These are phyloP conservation scores for Lycocerus yunnanus DNA, from an alignment of 2,888 invertebrate genomes.

Conservation along the genomic window DNA sequence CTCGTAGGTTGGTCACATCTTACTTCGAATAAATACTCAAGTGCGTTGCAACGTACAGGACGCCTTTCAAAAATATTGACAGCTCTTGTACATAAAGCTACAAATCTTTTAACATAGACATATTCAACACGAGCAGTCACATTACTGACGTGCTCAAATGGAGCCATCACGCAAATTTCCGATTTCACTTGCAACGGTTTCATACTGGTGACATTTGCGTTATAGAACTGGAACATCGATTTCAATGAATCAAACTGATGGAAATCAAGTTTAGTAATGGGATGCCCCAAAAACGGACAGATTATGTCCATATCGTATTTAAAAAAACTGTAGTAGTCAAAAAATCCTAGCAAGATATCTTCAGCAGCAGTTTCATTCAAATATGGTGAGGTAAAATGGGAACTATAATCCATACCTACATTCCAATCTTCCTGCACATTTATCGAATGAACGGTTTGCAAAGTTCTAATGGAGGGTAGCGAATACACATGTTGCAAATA, in stretches of 20 bases:
- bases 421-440: slow-evolving; percentile 63
- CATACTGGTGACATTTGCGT: slow-evolving; percentile 34
- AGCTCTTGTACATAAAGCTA: slow-evolving; percentile 45
- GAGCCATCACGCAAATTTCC: slow-evolving; percentile 67
- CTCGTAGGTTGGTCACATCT: neutral
- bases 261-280: slow-evolving; percentile 55
- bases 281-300: slow-evolving; percentile 65
- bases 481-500: slow-evolving; percentile 68
- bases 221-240: slow-evolving; percentile 57
- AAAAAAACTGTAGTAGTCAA: slow-evolving; percentile 67
- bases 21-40: slow-evolving; percentile 15
- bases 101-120: slow-evolving; percentile 44
- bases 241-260: slow-evolving; percentile 53
- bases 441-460: slow-evolving; percentile 54
- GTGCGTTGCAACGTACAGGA: slow-evolving; percentile 11
- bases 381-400: slow-evolving; percentile 39
- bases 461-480: slow-evolving; percentile 61
- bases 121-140: slow-evolving; percentile 53
- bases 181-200: slow-evolving; percentile 51
- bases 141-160: slow-evolving; percentile 68
- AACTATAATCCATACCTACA: slow-evolving; percentile 58
- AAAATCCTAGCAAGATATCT: slow-evolving; percentile 68
- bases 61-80: slow-evolving; percentile 39
- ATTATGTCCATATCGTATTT: slow-evolving; percentile 64
- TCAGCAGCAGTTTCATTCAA: slow-evolving; percentile 49